Conservation (phyloP, 2,113 vertebrate species). For the Corythornis cristatus region DNA sequence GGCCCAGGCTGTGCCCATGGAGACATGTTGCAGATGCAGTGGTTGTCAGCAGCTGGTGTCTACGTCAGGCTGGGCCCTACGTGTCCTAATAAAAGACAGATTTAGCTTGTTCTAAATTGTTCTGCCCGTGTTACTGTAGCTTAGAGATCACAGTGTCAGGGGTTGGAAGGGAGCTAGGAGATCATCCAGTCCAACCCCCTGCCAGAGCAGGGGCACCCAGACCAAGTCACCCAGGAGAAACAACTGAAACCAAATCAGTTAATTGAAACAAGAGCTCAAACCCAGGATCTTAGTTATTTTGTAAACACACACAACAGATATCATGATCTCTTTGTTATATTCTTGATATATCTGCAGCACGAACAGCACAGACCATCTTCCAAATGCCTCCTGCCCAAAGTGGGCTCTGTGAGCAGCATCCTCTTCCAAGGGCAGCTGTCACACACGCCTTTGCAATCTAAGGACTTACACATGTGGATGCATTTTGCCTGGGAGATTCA, state of each 20-base stretch:
- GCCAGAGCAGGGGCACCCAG: too few relatives aligned
- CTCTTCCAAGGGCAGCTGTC: not conserved
- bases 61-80: not conserved
- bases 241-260: not conserved
- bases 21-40: not conserved
- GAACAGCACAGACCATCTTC: not conserved
- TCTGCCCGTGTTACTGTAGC: not conserved
- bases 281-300: not conserved
- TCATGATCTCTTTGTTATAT: not conserved
- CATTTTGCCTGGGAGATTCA: not conserved
- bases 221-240: too few relatives aligned
- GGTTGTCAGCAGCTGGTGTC: fast-evolving
- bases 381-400: not conserved
- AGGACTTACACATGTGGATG: not conserved
- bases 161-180: too few relatives aligned
- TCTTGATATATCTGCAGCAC: not conserved
- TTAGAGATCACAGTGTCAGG: not conserved
- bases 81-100: not conserved
- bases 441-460: not conserved
- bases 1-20: not conserved
- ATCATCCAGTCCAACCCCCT: too few relatives aligned
- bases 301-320: not conserved
- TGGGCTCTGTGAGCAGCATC: not conserved
- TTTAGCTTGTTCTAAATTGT: not conserved
- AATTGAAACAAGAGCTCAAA: not conserved